A percentile compares a stretch with the other conserved stretches of the same genome.
phyloP scores from a whole-genome alignment of 2,888 invertebrate genomes.

The Pseudanteris insignis region DNA sequence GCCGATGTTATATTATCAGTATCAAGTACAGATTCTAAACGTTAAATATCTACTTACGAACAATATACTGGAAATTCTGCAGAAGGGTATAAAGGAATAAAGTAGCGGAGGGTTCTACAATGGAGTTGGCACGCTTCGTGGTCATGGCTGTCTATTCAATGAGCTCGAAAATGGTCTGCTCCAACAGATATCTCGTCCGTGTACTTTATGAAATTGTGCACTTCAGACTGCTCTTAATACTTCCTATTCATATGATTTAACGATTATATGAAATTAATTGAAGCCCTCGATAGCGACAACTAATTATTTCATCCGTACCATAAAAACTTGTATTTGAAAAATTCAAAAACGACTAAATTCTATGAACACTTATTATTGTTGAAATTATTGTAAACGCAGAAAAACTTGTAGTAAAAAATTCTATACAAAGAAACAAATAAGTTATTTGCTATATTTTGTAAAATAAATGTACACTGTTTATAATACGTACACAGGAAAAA shows the following conservation, averaged over 20 bases:
- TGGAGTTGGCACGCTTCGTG: constrained; percentile 65
- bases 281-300: too few relatives aligned
- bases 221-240: constrained; percentile 55
- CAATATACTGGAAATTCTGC: constrained; percentile 54
- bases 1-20: constrained; percentile 50
- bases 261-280: constrained; percentile 43
- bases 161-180: constrained; percentile 66
- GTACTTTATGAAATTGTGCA: constrained; percentile 61
- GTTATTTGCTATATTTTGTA: too few relatives aligned
- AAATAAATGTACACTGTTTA: too few relatives aligned
- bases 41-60: constrained; percentile 48
- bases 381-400: too few relatives aligned
- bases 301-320: too few relatives aligned
- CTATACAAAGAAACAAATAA: too few relatives aligned
- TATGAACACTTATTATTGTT: too few relatives aligned
- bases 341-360: too few relatives aligned
- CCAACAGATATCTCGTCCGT: constrained; percentile 61
- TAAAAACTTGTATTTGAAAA: too few relatives aligned
- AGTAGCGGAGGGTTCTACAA: constrained; percentile 62
- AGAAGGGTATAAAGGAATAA: constrained; percentile 60
- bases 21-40: constrained; percentile 48
- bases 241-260: constrained; percentile 54
- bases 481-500: too few relatives aligned
- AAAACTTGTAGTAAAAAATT: too few relatives aligned
- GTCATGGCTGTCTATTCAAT: constrained; percentile 67